These are phyloP conservation scores for Autographa pulchrina DNA, from an alignment of 2,888 invertebrate genomes.

Conservation along the genomic window DNA sequence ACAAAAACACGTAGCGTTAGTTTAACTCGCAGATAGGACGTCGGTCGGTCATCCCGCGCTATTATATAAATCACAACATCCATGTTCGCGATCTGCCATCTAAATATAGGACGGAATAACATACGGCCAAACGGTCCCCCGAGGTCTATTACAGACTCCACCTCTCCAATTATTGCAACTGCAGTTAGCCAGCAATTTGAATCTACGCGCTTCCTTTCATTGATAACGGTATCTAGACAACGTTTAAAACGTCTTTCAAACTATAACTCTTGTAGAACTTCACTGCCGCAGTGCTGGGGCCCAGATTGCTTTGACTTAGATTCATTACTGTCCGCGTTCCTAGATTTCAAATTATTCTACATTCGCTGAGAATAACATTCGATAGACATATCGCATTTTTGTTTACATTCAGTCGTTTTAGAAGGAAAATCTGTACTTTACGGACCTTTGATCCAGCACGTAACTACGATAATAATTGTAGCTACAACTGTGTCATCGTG, in stretches of 20 bases:
- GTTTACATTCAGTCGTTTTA: not conserved
- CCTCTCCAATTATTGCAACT: slow-evolving; percentile 79
- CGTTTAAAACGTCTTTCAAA: slow-evolving; percentile 46
- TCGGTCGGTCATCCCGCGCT: slow-evolving; percentile 43
- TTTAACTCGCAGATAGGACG: slow-evolving; percentile 32
- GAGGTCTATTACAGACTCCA: slow-evolving; percentile 73
- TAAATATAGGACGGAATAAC: slow-evolving; percentile 76
- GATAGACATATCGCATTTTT: not conserved
- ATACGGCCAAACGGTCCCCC: slow-evolving; percentile 70
- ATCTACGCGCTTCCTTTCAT: slow-evolving; percentile 77
- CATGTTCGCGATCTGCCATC: slow-evolving; percentile 68
- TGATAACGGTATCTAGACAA: slow-evolving; percentile 62
- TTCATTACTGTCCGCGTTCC: slow-evolving; percentile 15
- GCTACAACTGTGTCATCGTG: not conserved
- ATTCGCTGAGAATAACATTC: not conserved
- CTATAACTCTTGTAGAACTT: slow-evolving; percentile 15
- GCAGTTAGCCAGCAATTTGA: slow-evolving; percentile 77
- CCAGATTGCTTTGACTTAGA: not conserved
- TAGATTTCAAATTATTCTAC: not conserved
- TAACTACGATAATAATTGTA: not conserved
- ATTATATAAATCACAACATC: slow-evolving; percentile 75
- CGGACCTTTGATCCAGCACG: not conserved
- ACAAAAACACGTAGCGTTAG: slow-evolving; percentile 18
- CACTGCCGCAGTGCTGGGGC: not conserved
- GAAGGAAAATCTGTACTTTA: not conserved